A percentile compares a stretch with the other conserved stretches of the same genome.
phyloP scores from a whole-genome alignment of 2,888 invertebrate genomes.

The Drosophila nr. fundita region DNA sequence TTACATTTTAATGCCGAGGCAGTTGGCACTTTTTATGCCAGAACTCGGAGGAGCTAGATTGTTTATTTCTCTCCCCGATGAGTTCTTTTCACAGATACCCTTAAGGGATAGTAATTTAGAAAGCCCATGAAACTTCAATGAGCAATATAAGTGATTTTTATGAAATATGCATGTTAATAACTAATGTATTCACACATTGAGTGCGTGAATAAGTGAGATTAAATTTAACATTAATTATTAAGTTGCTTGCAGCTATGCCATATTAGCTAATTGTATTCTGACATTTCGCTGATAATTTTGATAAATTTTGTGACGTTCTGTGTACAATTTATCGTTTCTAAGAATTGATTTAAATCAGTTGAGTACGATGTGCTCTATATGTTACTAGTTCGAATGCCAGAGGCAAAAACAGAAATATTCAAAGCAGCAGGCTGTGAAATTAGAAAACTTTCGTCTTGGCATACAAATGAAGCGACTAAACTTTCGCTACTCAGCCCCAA shows the following conservation, averaged over 20 bases:
- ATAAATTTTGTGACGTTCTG: background rate
- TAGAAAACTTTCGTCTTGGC: slow-evolving; percentile 47
- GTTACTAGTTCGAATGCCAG: slow-evolving; percentile 8
- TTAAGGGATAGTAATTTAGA: background rate
- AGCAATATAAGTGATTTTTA: background rate
- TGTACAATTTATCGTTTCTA: background rate
- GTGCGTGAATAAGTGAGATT: background rate
- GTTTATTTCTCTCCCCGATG: slow-evolving; percentile 5
- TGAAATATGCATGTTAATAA: background rate
- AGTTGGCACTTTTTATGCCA: slow-evolving; percentile 51
- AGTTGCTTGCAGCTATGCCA: background rate
- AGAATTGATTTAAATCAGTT: slow-evolving; percentile 34
- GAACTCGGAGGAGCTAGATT: slow-evolving; percentile 16
- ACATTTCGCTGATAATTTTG: background rate
- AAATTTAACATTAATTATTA: background rate
- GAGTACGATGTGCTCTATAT: background rate
- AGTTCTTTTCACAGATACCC: background rate
- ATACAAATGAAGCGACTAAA: slow-evolving; percentile 61
- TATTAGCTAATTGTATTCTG: background rate
- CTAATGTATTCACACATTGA: background rate
- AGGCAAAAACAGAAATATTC: slow-evolving; percentile 14
- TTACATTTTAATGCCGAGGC: slow-evolving; percentile 66
- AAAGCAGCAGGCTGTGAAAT: slow-evolving; percentile 44
- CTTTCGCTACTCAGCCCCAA: background rate
- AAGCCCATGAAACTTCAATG: background rate